phyloP scores from a whole-genome alignment of 2,113 vertebrate species.

The Zosterops hypoxanthus region DNA sequence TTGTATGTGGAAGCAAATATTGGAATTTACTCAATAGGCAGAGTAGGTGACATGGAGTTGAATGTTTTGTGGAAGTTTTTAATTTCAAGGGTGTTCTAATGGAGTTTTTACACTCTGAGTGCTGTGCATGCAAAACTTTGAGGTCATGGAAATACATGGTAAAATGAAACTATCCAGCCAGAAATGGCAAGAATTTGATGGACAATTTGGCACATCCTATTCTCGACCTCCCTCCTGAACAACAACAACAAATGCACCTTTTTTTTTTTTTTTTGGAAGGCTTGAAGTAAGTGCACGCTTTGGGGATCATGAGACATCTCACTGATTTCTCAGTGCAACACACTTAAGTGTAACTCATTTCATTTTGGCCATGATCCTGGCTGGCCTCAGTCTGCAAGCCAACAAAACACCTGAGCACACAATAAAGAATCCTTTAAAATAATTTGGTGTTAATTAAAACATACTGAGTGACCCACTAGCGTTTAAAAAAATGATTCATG shows the following conservation, averaged over 20 bases:
- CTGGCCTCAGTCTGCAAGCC: not conserved
- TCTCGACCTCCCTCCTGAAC: accelerated
- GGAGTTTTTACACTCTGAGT: not conserved
- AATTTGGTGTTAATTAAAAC: not conserved
- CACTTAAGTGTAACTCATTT: not conserved
- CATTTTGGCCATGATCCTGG: not conserved
- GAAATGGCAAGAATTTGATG: not conserved
- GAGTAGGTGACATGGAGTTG: not conserved
- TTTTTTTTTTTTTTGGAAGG: not conserved
- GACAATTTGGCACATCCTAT: not conserved
- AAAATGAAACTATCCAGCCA: not conserved
- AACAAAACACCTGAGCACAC: not conserved
- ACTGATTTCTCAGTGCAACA: not conserved
- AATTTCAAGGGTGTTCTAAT: not conserved
- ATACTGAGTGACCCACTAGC: not conserved
- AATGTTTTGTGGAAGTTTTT: not conserved
- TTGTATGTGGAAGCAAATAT: not conserved
- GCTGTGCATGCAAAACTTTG: not conserved
- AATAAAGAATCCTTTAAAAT: not conserved
- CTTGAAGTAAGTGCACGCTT: not conserved
- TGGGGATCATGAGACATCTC: not conserved
- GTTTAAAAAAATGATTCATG: not conserved
- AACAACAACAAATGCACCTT: not conserved
- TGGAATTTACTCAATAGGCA: not conserved
- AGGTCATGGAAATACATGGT: not conserved